Percentiles rank a stretch among this genome's conserved stretches.
phyloP scores from a whole-genome alignment of 1,140 invertebrate genomes.

The Trinorchestia longiramus region DNA sequence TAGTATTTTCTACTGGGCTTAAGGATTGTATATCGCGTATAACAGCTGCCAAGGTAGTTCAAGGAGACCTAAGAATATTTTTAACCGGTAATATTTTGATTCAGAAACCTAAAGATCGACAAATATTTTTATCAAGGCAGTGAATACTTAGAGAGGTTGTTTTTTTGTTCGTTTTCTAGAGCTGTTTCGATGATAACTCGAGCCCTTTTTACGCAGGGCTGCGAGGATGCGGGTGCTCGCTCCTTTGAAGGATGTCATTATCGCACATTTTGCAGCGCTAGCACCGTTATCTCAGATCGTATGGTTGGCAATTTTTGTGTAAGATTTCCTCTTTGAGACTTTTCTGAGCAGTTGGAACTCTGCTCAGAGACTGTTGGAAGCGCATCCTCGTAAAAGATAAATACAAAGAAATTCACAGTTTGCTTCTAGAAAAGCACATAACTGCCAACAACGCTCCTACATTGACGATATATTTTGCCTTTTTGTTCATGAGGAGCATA shows the following conservation, averaged over 20 bases:
- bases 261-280: neutral
- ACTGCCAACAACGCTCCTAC: neutral
- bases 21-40: neutral
- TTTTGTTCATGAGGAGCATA: neutral
- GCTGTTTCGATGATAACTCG: neutral
- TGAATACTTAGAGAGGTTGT: neutral
- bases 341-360: neutral
- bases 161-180: neutral
- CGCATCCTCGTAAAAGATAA: neutral
- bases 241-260: constrained; percentile 1
- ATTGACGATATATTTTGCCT: neutral
- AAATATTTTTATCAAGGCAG: neutral
- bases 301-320: neutral
- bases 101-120: neutral
- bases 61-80: neutral
- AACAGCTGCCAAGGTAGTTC: neutral
- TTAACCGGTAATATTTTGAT: neutral
- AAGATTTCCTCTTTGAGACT: neutral
- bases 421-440: neutral
- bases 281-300: neutral
- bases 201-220: neutral
- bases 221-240: neutral
- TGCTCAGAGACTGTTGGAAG: neutral
- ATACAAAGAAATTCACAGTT: neutral
- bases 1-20: neutral